Evolutionary conservation across 2,113 vertebrate species (phyloP), one percentile per base, ranked within the genome.

Genomic region (Myrmecobius fasciatus): DNA sequence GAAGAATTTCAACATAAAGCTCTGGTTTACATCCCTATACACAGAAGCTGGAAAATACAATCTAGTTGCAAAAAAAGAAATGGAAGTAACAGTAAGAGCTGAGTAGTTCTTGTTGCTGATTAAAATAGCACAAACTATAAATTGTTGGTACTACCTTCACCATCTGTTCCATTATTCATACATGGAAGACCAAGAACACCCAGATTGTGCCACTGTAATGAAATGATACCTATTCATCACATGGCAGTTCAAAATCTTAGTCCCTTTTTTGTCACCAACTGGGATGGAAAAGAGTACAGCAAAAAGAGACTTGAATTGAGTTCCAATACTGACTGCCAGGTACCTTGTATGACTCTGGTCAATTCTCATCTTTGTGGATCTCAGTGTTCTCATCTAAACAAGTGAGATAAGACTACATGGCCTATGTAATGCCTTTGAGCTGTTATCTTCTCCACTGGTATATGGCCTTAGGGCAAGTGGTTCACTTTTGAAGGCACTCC

Each of bases 1-100:
- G 54, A 97, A 95, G 91, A 97, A 75, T 28, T 96, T 96, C 95
- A 89, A 96, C 28, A 93, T 94, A 51, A 7, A 89, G 90, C 52
- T 67, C 53, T 95, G 89, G 2, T 11, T 48, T 90, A 91, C 52
- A 89, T 92, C 36, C 60, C 89, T 94, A 25, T 96, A 94, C 93
- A 48, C 46, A 90, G 52, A 90, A 96, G 36, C 1, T 93, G 0
- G 75, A 96, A 93, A 49, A 95, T 93, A 6, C 96, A 96, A 95
- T 53, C 53, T 36, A 95, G 22, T 43, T 90, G 47, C 10, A 96
- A 97, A 95, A 95, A 56, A 60, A 95, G 14, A 96, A 97, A 95
- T 12, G 3, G 49, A 92, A 90, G 89, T 22, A 67, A 96, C 83
- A 3, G n/a, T 52, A 92, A 94, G 26, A 53, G 47, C 2, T 60